phyloP scores from a whole-genome alignment of 2,888 invertebrate genomes.

The Germaria angustata region DNA sequence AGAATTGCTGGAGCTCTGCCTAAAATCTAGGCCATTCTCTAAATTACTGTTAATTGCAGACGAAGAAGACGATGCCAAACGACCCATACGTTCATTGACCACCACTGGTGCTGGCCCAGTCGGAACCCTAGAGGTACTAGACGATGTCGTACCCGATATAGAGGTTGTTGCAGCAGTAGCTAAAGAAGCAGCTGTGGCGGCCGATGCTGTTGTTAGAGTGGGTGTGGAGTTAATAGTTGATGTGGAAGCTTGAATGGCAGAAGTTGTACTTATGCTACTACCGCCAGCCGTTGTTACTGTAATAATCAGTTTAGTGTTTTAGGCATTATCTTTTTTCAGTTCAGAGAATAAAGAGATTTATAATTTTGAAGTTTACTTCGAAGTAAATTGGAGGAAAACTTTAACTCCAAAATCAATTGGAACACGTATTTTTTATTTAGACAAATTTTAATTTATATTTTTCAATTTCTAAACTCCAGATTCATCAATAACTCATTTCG shows the following conservation, averaged over 20 bases:
- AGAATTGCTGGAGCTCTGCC: conserved; percentile 69
- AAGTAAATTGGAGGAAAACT: background rate
- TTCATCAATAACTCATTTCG: background rate
- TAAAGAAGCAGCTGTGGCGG: conserved; percentile 68
- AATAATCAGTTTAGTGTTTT: conserved; percentile 33
- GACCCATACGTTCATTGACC: conserved; percentile 19
- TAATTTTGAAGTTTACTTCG: background rate
- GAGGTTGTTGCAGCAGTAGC: conserved; percentile 70
- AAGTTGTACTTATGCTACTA: conserved; percentile 53
- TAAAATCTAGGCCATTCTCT: conserved; percentile 76
- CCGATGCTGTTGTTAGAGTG: conserved; percentile 66
- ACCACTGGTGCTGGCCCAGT: conserved; percentile 26
- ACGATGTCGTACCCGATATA: conserved; percentile 67
- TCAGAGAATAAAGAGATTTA: conserved; percentile 1
- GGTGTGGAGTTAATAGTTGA: conserved; percentile 67
- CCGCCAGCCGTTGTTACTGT: conserved; percentile 45
- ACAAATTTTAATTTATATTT: too few relatives aligned
- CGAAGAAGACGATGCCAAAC: conserved; percentile 59
- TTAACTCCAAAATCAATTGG: too few relatives aligned
- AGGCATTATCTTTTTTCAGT: background rate
- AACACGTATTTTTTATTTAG: too few relatives aligned
- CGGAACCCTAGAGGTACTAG: conserved; percentile 50
- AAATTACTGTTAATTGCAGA: conserved; percentile 54
- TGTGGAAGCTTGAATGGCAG: conserved; percentile 57
- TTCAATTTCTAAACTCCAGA: background rate